phyloP scores from a whole-genome alignment of 2,888 invertebrate genomes.

The Synanthedon vespiformis region DNA sequence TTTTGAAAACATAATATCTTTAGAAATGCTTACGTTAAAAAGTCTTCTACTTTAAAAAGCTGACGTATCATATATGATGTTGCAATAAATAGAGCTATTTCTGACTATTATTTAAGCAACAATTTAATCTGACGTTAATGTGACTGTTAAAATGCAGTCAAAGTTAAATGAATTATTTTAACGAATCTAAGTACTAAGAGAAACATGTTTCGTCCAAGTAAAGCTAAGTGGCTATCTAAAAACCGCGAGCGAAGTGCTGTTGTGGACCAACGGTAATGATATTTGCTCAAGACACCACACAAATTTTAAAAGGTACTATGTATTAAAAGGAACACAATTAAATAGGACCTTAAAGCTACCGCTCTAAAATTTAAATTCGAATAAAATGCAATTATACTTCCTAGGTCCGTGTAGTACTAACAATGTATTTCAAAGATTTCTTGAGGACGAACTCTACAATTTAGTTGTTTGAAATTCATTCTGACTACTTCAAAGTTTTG shows the following conservation, averaged over 20 bases:
- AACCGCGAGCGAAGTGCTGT: conserved; percentile 33
- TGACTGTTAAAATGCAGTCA: too few species aligned
- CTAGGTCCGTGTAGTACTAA: conserved; percentile 1
- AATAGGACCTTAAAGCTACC: not conserved
- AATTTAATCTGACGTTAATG: too few species aligned
- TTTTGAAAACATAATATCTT: too few species aligned
- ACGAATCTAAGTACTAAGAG: not conserved
- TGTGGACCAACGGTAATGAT: conserved; percentile 55
- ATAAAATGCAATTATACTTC: not conserved
- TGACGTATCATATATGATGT: too few species aligned
- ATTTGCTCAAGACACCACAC: conserved; percentile 36
- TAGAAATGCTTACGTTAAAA: too few species aligned
- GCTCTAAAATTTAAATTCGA: conserved; percentile 7
- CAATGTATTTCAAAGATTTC: conserved; percentile 37
- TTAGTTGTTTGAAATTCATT: conserved; percentile 55
- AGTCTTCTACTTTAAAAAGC: too few species aligned
- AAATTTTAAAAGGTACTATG: conserved; percentile 18
- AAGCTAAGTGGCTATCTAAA: conserved; percentile 42
- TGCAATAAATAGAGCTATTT: too few species aligned
- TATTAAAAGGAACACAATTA: conserved; percentile 1
- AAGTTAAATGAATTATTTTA: too few species aligned
- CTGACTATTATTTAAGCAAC: too few species aligned
- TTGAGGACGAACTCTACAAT: conserved; percentile 41
- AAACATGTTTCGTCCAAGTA: not conserved
- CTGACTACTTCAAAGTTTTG: conserved; percentile 33